Conservation (phyloP, 2,797 vertebrate genomes). For the Centropyge bicolor region DNA sequence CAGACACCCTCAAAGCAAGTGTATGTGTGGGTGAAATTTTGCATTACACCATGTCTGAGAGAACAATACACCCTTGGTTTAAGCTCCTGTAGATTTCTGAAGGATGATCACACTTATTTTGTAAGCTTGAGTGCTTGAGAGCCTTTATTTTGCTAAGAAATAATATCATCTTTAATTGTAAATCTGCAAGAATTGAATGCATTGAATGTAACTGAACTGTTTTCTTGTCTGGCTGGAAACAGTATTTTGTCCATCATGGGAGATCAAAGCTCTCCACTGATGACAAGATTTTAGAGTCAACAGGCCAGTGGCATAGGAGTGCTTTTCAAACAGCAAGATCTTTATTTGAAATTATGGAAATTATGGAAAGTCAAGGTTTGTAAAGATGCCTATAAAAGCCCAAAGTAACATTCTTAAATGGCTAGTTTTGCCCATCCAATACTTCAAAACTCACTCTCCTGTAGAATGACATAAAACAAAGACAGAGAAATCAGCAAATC, state of each 20-base stretch:
- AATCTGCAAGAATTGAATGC: background rate
- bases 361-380: no score
- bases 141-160: background rate
- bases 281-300: background rate
- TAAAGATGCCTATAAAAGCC: background rate
- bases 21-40: background rate
- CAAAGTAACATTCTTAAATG: background rate
- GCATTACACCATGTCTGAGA: background rate
- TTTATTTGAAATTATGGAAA: background rate
- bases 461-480: background rate
- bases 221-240: background rate
- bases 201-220: no score
- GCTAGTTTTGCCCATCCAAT: no score
- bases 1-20: background rate
- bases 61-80: background rate
- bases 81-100: background rate
- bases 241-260: background rate
- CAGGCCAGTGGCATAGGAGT: background rate
- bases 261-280: background rate
- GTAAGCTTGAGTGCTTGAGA: background rate
- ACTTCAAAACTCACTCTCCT: no score
- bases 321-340: background rate
- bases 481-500: no score
- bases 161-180: background rate
- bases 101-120: background rate